Evolutionary conservation across 2,113 vertebrate species (phyloP).

Genomic region (Varanus salvator): DNA sequence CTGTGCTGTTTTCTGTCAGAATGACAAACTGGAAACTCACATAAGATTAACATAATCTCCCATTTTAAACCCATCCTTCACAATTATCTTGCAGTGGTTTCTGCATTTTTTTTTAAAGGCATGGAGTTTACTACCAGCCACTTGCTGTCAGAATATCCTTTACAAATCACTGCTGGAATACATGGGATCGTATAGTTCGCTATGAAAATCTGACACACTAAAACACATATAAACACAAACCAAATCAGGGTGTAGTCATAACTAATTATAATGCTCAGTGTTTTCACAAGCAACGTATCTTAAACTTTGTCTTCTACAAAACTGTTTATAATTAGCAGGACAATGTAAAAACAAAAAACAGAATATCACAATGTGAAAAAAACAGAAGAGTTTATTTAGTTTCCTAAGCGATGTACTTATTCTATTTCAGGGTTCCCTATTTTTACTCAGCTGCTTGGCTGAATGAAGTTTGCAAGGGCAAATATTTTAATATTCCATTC

Average conservation of each 20-base stretch:
- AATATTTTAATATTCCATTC: not conserved
- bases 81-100: constrained; percentile 27
- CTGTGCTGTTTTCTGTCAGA: constrained; percentile 56
- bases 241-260: not conserved
- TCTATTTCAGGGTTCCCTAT: constrained; percentile 47
- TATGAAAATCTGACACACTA: constrained; percentile 25
- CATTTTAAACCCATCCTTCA: constrained; percentile 49
- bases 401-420: constrained; percentile 13
- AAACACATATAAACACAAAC: not conserved
- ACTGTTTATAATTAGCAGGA: not conserved
- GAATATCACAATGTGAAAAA: not conserved
- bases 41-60: constrained; percentile 45
- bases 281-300: constrained; percentile 24
- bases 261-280: fast-evolving
- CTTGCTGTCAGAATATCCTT: constrained; percentile 57
- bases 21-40: constrained; percentile 63
- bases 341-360: not conserved
- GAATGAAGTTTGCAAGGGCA: not conserved
- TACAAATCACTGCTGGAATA: constrained; percentile 45
- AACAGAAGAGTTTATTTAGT: not conserved
- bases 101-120: constrained; percentile 33
- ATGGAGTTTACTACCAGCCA: constrained; percentile 20
- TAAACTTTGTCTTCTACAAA: not conserved
- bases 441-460: not conserved
- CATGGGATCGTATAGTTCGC: constrained; percentile 30